Evolutionary conservation across 1,140 invertebrate genomes (phyloP), one percentile per base, ranked within the genome.

Genomic region (Dendroctonus valens): DNA sequence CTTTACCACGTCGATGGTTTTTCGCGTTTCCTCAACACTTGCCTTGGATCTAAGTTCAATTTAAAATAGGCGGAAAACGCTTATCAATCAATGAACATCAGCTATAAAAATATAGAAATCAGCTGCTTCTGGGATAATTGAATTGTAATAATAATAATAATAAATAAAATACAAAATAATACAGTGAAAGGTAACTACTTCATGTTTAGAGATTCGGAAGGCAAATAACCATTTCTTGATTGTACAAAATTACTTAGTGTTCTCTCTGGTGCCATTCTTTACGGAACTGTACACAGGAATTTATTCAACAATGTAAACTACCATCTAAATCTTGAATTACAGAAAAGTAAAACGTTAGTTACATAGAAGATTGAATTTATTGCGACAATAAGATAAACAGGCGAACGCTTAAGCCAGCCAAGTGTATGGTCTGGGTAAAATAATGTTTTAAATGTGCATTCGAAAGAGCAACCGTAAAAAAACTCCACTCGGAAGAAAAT

Each of bases 341-440:
- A 62, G 49, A 53, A 59, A 66, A 62, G 63, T 65, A 66, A 62
- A 66, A 65, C 51, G 68, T 65, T 62, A 66, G 46, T 51, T 57
- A 48, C 59, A 61, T 55, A 66, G 65, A 60, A 65, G 61, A 62
- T 61, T 60, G 52, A 58, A 66, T 69, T 69, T 66, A 66, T 50
- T 41, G 68, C 63, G 68, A 69, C 68, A 69, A 69, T 69, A 69
- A 69, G 68, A 69, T 65, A 66, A 66, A 69, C 62, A 69, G 59
- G 51, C 48, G 44, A 66, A 52, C 48, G 68, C 41, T 69, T 58
- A 58, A 58, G 41, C 55, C 55, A 44, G 55, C 55, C n/a, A 58
- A 58, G 55, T 58, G 55, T 58, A 58, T 58, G 55, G 12, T 58
- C 38, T 44, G 53, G 7, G 41, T 42, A 44, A 58, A 58, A 44